phyloP scores from a whole-genome alignment of 1,140 invertebrate genomes.

The Oedothorax gibbosus region DNA sequence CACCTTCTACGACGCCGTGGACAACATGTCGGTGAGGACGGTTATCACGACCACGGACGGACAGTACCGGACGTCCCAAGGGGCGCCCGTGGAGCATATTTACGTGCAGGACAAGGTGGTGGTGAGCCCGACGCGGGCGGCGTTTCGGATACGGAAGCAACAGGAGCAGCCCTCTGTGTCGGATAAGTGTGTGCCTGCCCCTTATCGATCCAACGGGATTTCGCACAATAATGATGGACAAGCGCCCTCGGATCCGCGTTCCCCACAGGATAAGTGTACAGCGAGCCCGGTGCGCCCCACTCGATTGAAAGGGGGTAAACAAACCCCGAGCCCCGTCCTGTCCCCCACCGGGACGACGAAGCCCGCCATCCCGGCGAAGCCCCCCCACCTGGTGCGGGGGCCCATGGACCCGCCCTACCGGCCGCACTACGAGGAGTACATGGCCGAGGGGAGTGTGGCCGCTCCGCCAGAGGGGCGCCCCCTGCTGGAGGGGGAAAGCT shows the following conservation, averaged over 20 bases:
- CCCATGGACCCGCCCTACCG: background rate
- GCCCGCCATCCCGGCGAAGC: background rate
- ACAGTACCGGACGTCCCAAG: too few relatives aligned
- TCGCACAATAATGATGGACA: too few relatives aligned
- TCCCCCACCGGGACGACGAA: background rate
- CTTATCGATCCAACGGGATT: too few relatives aligned
- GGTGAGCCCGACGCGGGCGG: constrained; percentile 30
- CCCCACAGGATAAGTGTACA: too few relatives aligned
- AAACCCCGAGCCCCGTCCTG: too few relatives aligned
- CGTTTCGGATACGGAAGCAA: constrained; percentile 15
- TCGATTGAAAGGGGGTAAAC: background rate
- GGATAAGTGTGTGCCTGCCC: background rate
- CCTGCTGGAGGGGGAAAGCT: background rate
- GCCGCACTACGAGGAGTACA: constrained; percentile 27
- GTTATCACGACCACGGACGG: background rate
- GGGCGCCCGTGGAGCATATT: background rate
- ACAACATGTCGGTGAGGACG: constrained; percentile 12
- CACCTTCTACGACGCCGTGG: background rate
- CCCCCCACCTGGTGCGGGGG: background rate
- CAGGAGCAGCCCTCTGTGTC: background rate
- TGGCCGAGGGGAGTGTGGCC: constrained; percentile 1
- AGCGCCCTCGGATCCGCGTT: too few relatives aligned
- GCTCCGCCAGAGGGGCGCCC: constrained; percentile 19
- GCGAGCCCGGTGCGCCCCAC: background rate
- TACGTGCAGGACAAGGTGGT: background rate